A percentile compares a stretch with the other conserved stretches of the same genome.
Evolutionary conservation across 2,797 vertebrate genomes (phyloP).

Genomic region (Pseudomugil tenellus): DNA sequence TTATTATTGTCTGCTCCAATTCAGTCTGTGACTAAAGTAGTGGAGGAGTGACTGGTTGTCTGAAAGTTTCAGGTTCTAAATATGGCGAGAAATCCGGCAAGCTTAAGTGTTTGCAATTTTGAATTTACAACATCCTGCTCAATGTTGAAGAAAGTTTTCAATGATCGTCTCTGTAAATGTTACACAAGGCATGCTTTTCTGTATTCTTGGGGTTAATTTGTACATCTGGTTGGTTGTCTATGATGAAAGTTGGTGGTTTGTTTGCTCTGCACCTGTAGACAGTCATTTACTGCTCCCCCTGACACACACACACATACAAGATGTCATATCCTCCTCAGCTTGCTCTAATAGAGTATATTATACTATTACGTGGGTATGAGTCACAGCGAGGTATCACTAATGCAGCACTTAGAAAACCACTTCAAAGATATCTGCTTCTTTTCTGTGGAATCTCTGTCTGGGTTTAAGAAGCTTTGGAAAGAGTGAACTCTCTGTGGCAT

Average conservation of each 20-base stretch:
- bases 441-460: slow-evolving; percentile 63
- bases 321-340: slow-evolving; percentile 69
- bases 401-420: slow-evolving; percentile 69
- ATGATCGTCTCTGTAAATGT: slow-evolving; percentile 19
- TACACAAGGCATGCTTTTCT: slow-evolving; percentile 28
- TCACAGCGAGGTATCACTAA: slow-evolving; percentile 68
- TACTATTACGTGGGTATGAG: slow-evolving; percentile 63
- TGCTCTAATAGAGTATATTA: slow-evolving; percentile 57
- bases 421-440: slow-evolving; percentile 74
- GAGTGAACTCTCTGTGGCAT: slow-evolving; percentile 38
- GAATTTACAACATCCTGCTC: slow-evolving; percentile 65
- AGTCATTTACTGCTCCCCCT: slow-evolving; percentile 50
- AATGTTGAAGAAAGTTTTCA: slow-evolving; percentile 44
- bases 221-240: slow-evolving; percentile 41
- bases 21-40: not conserved
- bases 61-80: slow-evolving; percentile 38
- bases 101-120: slow-evolving; percentile 49
- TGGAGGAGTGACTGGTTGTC: slow-evolving; percentile 6
- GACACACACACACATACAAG: slow-evolving; percentile 39
- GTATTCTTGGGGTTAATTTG: slow-evolving; percentile 21
- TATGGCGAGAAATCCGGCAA: slow-evolving; percentile 45
- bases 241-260: slow-evolving; percentile 44
- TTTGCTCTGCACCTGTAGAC: slow-evolving; percentile 62
- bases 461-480: slow-evolving; percentile 36
- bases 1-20: not conserved